Conservation (phyloP, 1,140 invertebrate species). For the Diploscapter pachys region DNA sequence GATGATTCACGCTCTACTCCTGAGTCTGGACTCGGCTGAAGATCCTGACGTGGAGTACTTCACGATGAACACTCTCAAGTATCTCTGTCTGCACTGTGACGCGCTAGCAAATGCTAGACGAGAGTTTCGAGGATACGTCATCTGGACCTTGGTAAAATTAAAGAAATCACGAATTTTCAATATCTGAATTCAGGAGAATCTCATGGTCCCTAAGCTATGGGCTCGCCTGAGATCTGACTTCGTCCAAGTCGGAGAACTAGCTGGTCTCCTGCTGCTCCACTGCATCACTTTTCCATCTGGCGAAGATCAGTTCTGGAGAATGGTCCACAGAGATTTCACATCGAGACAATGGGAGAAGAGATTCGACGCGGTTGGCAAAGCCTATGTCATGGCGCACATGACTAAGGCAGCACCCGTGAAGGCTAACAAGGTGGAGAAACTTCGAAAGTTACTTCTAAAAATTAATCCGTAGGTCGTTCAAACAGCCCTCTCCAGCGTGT, state of each 20-base stretch:
- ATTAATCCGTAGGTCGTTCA: slow-evolving; percentile 66
- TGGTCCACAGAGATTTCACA: slow-evolving; percentile 89
- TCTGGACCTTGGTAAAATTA: slow-evolving; percentile 71
- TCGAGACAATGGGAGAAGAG: slow-evolving; percentile 80
- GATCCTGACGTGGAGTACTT: slow-evolving; percentile 90
- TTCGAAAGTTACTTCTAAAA: too few species aligned
- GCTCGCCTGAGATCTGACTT: slow-evolving; percentile 83
- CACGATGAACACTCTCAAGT: slow-evolving; percentile 83
- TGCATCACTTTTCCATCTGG: slow-evolving; percentile 87
- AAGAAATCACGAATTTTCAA: too few species aligned
- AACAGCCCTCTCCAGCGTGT: slow-evolving; percentile 86
- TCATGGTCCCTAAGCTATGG: slow-evolving; percentile 93
- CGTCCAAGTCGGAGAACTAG: slow-evolving; percentile 66
- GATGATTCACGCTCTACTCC: slow-evolving; percentile 77
- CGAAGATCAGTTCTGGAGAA: slow-evolving; percentile 86
- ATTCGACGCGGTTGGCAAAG: slow-evolving; percentile 71
- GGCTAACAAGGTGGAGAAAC: slow-evolving; percentile 68
- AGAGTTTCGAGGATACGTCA: slow-evolving; percentile 82
- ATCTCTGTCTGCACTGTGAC: slow-evolving; percentile 87
- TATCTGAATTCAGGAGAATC: slow-evolving; percentile 68
- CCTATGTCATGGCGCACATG: slow-evolving; percentile 53
- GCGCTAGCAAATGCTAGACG: slow-evolving; percentile 79
- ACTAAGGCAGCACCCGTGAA: slow-evolving; percentile 82
- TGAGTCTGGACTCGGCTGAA: slow-evolving; percentile 73
- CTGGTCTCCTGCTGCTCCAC: slow-evolving; percentile 79